A percentile compares a stretch with the other conserved stretches of the same genome.
Conservation (phyloP, 2,888 invertebrate species). For the Cynaeus angustus region DNA sequence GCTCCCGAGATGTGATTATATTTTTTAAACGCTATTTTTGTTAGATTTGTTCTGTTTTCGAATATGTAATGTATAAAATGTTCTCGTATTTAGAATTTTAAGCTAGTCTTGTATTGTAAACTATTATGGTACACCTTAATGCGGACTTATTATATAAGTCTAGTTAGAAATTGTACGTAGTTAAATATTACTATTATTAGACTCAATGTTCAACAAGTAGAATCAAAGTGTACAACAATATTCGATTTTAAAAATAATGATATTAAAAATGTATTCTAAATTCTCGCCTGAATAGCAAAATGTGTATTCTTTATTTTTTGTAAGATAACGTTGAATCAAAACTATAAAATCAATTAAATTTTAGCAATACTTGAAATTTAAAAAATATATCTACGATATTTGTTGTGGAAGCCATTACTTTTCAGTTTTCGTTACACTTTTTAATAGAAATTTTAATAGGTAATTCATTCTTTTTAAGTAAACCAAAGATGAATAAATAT, state of each 20-base stretch:
- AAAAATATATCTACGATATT: slow-evolving; percentile 30
- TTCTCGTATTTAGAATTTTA: slow-evolving; percentile 59
- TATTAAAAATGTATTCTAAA: slow-evolving; percentile 65
- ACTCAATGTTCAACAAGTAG: slow-evolving; percentile 54
- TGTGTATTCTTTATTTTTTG: slow-evolving; percentile 63
- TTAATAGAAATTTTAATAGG: slow-evolving; percentile 34
- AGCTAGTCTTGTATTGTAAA: slow-evolving; percentile 62
- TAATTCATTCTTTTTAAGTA: slow-evolving; percentile 47
- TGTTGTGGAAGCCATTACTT: slow-evolving; percentile 20
- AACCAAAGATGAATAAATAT: slow-evolving; percentile 61
- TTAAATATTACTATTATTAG: slow-evolving; percentile 50
- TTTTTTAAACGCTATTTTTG: slow-evolving; percentile 48
- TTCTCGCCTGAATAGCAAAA: slow-evolving; percentile 67
- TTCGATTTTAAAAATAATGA: slow-evolving; percentile 45
- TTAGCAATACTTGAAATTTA: slow-evolving; percentile 57
- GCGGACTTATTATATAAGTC: slow-evolving; percentile 62
- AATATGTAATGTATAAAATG: slow-evolving; percentile 53
- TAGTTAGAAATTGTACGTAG: slow-evolving; percentile 53
- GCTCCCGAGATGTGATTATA: slow-evolving; percentile 58
- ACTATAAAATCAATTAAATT: slow-evolving; percentile 57
- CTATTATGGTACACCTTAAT: slow-evolving; percentile 52
- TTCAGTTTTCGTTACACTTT: slow-evolving; percentile 38
- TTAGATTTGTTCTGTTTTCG: slow-evolving; percentile 37
- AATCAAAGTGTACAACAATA: slow-evolving; percentile 46
- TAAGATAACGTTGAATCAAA: slow-evolving; percentile 58